Percentiles rank a stretch among this genome's conserved stretches.
Conservation (phyloP, 2,113 vertebrate species). For the Dryoscopus gambensis region DNA sequence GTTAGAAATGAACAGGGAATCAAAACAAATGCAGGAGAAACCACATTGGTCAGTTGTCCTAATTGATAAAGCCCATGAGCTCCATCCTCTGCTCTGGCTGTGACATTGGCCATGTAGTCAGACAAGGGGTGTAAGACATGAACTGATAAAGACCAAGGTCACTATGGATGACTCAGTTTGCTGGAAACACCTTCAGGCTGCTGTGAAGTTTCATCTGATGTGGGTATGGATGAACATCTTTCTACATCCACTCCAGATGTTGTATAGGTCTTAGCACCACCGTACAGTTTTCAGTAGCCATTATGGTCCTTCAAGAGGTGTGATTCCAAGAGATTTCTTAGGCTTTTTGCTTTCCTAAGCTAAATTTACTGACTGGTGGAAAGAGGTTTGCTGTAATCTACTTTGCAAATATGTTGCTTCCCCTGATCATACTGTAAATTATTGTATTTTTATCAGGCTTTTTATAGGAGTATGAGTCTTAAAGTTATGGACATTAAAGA, state of each 20-base stretch:
- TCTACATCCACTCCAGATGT: neutral
- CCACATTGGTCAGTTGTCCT: neutral
- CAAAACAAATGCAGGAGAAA: neutral
- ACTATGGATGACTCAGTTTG: neutral
- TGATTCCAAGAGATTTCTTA: neutral
- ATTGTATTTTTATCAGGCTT: neutral
- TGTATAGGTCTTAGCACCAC: neutral
- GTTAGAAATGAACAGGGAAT: neutral
- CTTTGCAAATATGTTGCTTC: neutral
- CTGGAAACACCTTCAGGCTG: neutral
- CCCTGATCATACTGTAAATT: neutral
- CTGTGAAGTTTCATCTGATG: neutral
- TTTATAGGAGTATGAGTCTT: neutral
- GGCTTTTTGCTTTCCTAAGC: neutral
- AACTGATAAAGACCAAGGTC: neutral
- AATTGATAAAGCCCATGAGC: neutral
- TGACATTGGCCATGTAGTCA: neutral
- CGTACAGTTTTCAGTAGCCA: neutral
- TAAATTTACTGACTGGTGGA: neutral
- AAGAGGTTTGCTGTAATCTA: neutral
- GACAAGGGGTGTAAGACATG: neutral
- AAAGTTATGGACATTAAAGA: neutral
- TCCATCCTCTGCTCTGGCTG: neutral
- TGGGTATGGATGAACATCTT: neutral
- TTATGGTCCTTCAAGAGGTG: neutral